Evolutionary conservation across 2,113 vertebrate species (phyloP).

Genomic region (Falcunculus frontatus): DNA sequence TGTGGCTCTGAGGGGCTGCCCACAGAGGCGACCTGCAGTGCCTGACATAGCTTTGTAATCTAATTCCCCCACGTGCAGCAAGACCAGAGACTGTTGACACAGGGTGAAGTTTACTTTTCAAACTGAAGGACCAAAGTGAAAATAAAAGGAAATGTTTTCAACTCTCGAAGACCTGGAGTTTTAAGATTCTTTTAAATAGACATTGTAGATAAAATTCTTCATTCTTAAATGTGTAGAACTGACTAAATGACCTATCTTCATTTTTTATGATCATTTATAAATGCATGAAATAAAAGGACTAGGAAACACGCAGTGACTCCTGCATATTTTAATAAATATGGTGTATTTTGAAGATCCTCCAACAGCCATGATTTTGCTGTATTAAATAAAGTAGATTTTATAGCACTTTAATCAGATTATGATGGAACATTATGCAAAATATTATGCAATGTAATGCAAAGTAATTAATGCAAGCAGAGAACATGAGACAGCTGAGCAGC

Average conservation of each 20-base stretch:
- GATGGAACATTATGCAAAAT: constrained; percentile 61
- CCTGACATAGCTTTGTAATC: not conserved
- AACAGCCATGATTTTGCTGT: not conserved
- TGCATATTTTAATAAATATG: not conserved
- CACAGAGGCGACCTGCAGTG: fast-evolving
- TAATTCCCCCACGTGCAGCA: not conserved
- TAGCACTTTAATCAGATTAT: constrained; percentile 38
- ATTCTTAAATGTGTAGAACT: not conserved
- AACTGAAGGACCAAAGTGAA: not conserved
- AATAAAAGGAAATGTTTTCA: not conserved
- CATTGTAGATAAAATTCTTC: not conserved
- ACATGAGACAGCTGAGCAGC: not conserved
- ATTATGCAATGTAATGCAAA: constrained; percentile 48
- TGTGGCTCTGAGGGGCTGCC: not conserved
- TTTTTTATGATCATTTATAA: not conserved
- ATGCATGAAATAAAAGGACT: not conserved
- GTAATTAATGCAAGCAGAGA: constrained; percentile 36
- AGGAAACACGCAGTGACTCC: not conserved
- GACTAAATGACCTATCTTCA: not conserved
- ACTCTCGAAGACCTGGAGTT: not conserved
- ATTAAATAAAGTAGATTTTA: constrained; percentile 39
- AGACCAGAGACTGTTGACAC: not conserved
- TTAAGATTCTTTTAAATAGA: not conserved
- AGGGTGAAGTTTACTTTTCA: not conserved
- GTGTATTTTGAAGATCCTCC: not conserved